Percentiles rank a stretch among this genome's conserved stretches.
These are phyloP conservation scores for Macrobrachium rosenbergii DNA, from an alignment of 1,140 invertebrate genomes.

Conservation along the genomic window DNA sequence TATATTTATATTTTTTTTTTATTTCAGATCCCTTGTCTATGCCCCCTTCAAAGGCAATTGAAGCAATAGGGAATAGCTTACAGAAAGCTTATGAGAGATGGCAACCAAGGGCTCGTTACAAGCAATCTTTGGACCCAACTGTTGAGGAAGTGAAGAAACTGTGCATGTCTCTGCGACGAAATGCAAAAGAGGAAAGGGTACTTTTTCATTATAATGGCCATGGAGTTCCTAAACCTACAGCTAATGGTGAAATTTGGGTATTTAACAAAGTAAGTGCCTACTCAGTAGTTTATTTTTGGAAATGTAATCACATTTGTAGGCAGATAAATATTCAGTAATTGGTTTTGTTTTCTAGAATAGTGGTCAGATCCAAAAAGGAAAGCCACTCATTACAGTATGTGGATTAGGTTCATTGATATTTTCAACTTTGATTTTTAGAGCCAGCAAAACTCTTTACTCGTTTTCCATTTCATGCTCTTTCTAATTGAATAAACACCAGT, in stretches of 20 bases:
- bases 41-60: slow-evolving; percentile 82
- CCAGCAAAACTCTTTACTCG: too few relatives aligned
- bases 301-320: not conserved
- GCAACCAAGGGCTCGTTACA: slow-evolving; percentile 97
- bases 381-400: too few relatives aligned
- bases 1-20: too few relatives aligned
- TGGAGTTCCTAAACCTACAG: slow-evolving; percentile 97
- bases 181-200: slow-evolving; percentile 98
- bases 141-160: slow-evolving; percentile 98
- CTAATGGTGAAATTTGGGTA: slow-evolving; percentile 99
- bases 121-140: slow-evolving; percentile 96
- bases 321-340: too few relatives aligned
- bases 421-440: too few relatives aligned
- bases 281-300: slow-evolving; percentile 34
- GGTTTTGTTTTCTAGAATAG: too few relatives aligned
- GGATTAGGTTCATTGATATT: too few relatives aligned
- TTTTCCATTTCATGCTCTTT: too few relatives aligned
- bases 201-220: slow-evolving; percentile 99
- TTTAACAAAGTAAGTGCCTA: slow-evolving; percentile 89
- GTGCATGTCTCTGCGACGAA: slow-evolving; percentile 93
- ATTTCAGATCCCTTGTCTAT: slow-evolving; percentile 54
- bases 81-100: slow-evolving; percentile 98
- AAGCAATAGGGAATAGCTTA: slow-evolving; percentile 90
- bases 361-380: too few relatives aligned
- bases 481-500: too few relatives aligned